A percentile compares a stretch with the other conserved stretches of the same genome.
Conservation (phyloP, 2,797 vertebrate species). For the Dicrostonyx torquatus region DNA sequence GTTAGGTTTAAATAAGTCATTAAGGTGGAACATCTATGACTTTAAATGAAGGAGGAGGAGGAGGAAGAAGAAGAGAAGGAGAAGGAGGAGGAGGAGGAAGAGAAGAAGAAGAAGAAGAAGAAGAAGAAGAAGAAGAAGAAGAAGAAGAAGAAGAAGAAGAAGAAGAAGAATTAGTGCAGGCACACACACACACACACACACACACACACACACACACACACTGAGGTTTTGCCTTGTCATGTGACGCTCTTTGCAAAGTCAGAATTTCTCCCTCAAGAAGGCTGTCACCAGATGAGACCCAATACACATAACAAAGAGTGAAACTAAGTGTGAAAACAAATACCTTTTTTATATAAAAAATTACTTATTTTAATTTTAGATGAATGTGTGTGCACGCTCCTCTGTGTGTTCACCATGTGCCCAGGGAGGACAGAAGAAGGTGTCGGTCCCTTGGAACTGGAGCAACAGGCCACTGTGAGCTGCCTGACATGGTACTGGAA, state of each 20-base stretch:
- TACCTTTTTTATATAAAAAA: background rate
- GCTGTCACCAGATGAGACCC: background rate
- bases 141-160: background rate
- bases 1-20: background rate
- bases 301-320: background rate
- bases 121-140: background rate
- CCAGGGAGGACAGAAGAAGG: background rate
- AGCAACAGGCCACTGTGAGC: background rate
- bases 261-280: background rate
- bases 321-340: background rate
- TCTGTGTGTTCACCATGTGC: too few species aligned
- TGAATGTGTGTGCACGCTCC: background rate
- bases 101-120: background rate
- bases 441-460: background rate
- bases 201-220: too few species aligned
- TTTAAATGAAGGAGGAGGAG: background rate
- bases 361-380: background rate
- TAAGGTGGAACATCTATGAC: background rate
- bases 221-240: background rate
- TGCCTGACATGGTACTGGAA: background rate
- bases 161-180: too few species aligned
- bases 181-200: too few species aligned
- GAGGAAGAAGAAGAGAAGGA: background rate
- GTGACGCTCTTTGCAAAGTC: background rate
- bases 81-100: too few species aligned